phyloP scores from a whole-genome alignment of 2,113 vertebrate genomes.

The Origma solitaria region DNA sequence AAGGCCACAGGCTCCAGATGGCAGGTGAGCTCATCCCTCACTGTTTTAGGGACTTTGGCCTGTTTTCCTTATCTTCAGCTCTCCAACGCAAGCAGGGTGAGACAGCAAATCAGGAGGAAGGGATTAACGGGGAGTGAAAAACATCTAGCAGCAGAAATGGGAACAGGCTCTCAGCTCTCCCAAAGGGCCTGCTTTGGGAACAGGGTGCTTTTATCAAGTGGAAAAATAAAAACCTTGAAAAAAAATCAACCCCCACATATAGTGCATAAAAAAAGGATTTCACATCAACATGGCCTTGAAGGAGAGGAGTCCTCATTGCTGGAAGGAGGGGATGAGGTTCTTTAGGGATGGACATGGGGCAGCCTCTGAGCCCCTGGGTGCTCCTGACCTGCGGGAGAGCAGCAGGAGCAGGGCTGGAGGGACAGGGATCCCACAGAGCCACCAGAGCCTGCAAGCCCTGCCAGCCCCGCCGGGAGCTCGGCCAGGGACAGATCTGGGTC shows the following conservation, averaged over 20 bases:
- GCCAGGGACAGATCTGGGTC: neutral
- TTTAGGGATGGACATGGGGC: no score
- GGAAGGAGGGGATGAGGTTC: neutral
- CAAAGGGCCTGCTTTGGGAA: neutral
- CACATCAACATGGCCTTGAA: neutral
- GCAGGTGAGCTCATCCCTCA: slow-evolving; percentile 35
- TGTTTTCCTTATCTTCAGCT: neutral
- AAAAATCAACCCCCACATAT: neutral
- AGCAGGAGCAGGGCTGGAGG: neutral
- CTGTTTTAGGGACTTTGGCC: neutral
- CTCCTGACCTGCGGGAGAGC: neutral
- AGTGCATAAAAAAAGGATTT: neutral
- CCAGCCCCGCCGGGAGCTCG: neutral
- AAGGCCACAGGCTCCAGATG: slow-evolving; percentile 32
- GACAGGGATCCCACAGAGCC: neutral
- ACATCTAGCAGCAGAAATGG: neutral
- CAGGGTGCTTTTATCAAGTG: neutral
- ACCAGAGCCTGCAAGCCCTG: neutral
- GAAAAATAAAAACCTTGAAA: neutral
- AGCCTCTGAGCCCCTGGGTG: neutral
- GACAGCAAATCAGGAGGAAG: neutral
- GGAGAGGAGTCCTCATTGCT: neutral
- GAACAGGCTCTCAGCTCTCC: neutral
- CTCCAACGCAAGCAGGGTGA: neutral
- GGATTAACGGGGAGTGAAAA: neutral